Evolutionary conservation across 2,113 vertebrate species (phyloP), one percentile per base, ranked within the genome.

Genomic region (Poecilia latipinna): DNA sequence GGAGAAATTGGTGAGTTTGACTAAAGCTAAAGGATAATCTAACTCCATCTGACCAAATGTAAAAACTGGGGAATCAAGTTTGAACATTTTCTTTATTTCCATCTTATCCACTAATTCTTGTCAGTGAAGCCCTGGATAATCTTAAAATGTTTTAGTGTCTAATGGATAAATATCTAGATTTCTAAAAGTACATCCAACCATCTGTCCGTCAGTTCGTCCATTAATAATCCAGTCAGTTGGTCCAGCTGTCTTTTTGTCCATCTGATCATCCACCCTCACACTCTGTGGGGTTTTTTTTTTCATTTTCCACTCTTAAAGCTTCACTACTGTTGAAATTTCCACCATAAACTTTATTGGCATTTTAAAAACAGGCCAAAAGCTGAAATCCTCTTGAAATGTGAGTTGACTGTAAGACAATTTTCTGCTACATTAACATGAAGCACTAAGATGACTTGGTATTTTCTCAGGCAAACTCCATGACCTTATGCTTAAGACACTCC

Each of bases 381-480:
- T 57, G 22, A 57, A 57, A 57, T 57, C 51, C 8, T 57, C 2
- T n/a, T 7, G 10, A 57, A 57, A 57, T 7, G 22, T 11, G 51
- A 24, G 51, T 10, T 24, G 51, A 57, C 8, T n/a, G 51, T 24
- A n/a, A 13, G 48, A 51, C 6, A 2, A 8, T 57, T 57, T 4
- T 31, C 17, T 29, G 42, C 10, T 29, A 3, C 6, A 17, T 44
- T 28, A 19, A 17, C 42, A 7, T 19, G 37, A 68, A 65, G 5
- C 57, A 19, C n/a, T 44, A 1, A 63, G 74, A 68, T 68, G 42
- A 68, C 60, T 42, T 17, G 42, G 39, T 8, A 4, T 51, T 24
- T 24, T 39, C 51, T 51, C 29, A 13, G 44, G 22, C 12, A 4
- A 69, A 79, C 85, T 74, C 69, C 12, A 11, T 76, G 69, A 84